These are phyloP conservation scores for Phymastichus coffea DNA, from an alignment of 1,140 invertebrate genomes.

Conservation along the genomic window DNA sequence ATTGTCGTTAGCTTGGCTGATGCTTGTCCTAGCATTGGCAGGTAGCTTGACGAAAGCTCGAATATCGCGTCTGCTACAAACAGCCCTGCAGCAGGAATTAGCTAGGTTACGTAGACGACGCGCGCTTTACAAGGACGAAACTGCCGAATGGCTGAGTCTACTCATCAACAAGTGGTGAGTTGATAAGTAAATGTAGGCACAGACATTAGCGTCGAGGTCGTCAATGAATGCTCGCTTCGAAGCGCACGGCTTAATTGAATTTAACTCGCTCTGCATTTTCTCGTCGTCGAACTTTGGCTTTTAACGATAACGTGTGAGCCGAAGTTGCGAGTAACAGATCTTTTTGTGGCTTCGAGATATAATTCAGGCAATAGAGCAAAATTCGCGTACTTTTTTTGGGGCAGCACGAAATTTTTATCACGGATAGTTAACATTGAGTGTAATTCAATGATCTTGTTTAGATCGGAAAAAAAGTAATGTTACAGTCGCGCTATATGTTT, in stretches of 20 bases:
- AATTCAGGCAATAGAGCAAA: no score
- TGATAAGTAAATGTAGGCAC: not conserved
- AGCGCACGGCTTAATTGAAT: not conserved
- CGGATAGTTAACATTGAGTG: no score
- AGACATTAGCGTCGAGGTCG: not conserved
- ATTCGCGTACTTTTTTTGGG: no score
- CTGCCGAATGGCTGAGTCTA: conserved; percentile 61
- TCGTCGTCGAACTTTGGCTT: not conserved
- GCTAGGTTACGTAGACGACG: conserved; percentile 52
- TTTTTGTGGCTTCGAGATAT: no score
- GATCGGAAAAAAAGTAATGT: no score
- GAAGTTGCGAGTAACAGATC: no score
- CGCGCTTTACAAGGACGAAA: conserved; percentile 57
- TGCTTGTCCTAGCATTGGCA: conserved; percentile 44
- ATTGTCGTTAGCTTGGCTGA: conserved; percentile 48
- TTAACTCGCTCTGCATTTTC: not conserved
- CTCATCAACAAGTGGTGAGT: conserved; percentile 59
- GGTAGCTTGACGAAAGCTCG: conserved; percentile 42
- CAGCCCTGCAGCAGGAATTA: conserved; percentile 45
- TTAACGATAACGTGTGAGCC: no score
- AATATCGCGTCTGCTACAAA: conserved; percentile 42
- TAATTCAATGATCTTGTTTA: no score
- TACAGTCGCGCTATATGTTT: no score
- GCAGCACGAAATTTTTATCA: no score
- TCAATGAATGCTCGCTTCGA: no score